These are phyloP conservation scores for Folsomia manolachei DNA, from an alignment of 2,888 invertebrate genomes.

Conservation along the genomic window DNA sequence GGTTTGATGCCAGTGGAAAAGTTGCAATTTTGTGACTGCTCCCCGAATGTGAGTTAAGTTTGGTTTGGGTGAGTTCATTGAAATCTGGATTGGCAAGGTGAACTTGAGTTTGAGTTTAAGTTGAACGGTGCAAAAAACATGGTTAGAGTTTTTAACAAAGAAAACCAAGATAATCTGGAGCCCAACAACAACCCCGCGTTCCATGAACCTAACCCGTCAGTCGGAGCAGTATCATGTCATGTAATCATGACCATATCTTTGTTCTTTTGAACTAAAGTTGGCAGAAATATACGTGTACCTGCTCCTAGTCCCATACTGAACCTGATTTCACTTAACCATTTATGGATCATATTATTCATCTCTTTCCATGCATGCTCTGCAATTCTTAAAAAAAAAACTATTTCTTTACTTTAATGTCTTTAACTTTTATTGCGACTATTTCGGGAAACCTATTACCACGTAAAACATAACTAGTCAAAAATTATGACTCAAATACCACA, in stretches of 20 bases:
- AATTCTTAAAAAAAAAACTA: too few species aligned
- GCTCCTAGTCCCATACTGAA: too few species aligned
- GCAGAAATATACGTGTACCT: too few species aligned
- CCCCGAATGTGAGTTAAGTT: not conserved
- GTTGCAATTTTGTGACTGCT: not conserved
- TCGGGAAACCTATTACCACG: too few species aligned
- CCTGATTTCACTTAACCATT: too few species aligned
- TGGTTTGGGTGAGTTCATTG: constrained; percentile 23
- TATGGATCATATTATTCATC: too few species aligned
- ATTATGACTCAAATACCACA: too few species aligned
- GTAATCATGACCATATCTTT: not conserved
- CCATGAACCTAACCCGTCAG: not conserved
- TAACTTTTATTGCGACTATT: too few species aligned
- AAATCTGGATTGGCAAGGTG: constrained; percentile 15
- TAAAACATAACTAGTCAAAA: too few species aligned
- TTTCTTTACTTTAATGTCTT: too few species aligned
- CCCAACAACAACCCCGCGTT: not conserved
- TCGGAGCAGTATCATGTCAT: not conserved
- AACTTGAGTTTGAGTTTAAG: constrained; percentile 4
- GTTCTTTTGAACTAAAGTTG: not conserved
- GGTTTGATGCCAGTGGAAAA: not conserved
- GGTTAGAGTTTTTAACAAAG: constrained; percentile 29
- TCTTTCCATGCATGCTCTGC: too few species aligned
- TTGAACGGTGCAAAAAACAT: constrained; percentile 8
- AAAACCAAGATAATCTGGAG: constrained; percentile 20